Percentiles rank a stretch among this genome's conserved stretches.
Evolutionary conservation across 2,113 vertebrate species (phyloP).

Genomic region (Tympanuchus pallidicinctus): DNA sequence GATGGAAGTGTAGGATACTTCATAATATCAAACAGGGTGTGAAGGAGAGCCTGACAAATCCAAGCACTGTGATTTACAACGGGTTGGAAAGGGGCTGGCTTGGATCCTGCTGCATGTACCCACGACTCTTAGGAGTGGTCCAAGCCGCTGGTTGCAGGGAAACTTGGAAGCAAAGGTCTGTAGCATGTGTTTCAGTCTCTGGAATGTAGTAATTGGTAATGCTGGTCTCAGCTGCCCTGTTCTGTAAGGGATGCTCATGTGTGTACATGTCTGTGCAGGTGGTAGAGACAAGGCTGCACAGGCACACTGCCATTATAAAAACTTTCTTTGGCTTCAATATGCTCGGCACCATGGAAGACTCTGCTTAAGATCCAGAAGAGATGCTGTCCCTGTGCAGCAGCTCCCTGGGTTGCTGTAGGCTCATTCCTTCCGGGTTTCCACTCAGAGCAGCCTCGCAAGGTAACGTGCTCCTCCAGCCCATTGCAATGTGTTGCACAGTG

Average conservation of each 20-base stretch:
- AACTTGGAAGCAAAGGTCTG: background rate
- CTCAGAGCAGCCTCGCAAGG: background rate
- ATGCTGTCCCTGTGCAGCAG: background rate
- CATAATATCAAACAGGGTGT: fast-evolving
- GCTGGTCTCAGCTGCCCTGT: background rate
- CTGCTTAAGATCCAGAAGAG: background rate
- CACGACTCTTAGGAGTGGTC: background rate
- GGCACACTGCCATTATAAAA: background rate
- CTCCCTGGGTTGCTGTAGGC: slow-evolving; percentile 1
- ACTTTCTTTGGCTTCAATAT: background rate
- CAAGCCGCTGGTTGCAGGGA: background rate
- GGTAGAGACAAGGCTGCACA: background rate
- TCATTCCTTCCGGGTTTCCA: background rate
- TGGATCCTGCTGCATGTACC: fast-evolving
- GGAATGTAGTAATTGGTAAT: background rate
- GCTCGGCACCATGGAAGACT: background rate
- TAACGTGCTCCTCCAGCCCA: background rate
- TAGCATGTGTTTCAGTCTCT: background rate
- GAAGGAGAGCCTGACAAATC: background rate
- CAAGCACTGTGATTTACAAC: background rate
- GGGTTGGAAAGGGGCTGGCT: background rate
- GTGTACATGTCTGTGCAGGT: background rate
- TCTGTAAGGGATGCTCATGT: background rate
- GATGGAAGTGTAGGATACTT: background rate
- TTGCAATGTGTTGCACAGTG: background rate